A percentile compares a stretch with the other conserved stretches of the same genome.
phyloP scores from a whole-genome alignment of 2,888 invertebrate genomes.

The Melieria omissa region DNA sequence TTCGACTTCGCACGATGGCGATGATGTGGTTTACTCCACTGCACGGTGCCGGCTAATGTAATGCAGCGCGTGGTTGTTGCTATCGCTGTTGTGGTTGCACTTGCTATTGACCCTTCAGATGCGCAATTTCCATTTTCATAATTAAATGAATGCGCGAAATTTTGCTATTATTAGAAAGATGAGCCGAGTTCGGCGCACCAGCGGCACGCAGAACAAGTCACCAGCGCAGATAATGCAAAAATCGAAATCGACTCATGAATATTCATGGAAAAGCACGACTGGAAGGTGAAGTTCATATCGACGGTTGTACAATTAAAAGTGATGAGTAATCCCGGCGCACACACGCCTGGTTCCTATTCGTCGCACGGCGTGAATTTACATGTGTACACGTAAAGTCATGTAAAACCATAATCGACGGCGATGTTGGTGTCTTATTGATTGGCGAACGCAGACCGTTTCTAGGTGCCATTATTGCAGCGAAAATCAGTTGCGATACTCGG shows the following conservation, averaged over 20 bases:
- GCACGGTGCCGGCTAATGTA: conserved; percentile 1
- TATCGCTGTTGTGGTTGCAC: conserved; percentile 11
- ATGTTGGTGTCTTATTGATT: neutral
- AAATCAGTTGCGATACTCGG: neutral
- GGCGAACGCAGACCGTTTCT: too few relatives aligned
- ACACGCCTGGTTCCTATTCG: too few relatives aligned
- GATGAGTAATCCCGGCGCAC: too few relatives aligned
- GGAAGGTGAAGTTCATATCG: too few relatives aligned
- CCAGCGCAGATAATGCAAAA: too few relatives aligned
- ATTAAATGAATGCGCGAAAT: conserved; percentile 17
- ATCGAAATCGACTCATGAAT: too few relatives aligned
- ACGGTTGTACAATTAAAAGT: too few relatives aligned
- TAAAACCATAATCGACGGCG: conserved; percentile 10
- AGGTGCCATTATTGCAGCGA: too few relatives aligned
- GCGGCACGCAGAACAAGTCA: too few relatives aligned
- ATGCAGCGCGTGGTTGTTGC: conserved; percentile 3
- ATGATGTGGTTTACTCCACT: neutral
- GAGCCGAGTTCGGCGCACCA: neutral
- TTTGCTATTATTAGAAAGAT: conserved; percentile 21
- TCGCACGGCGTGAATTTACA: conserved; percentile 5
- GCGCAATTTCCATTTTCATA: neutral
- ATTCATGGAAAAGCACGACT: too few relatives aligned
- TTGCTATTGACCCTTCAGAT: conserved; percentile 9
- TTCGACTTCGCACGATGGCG: neutral
- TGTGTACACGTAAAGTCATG: conserved; percentile 30